Conservation (phyloP, 2,797 vertebrate genomes). For the Lagocephalus sceleratus region DNA sequence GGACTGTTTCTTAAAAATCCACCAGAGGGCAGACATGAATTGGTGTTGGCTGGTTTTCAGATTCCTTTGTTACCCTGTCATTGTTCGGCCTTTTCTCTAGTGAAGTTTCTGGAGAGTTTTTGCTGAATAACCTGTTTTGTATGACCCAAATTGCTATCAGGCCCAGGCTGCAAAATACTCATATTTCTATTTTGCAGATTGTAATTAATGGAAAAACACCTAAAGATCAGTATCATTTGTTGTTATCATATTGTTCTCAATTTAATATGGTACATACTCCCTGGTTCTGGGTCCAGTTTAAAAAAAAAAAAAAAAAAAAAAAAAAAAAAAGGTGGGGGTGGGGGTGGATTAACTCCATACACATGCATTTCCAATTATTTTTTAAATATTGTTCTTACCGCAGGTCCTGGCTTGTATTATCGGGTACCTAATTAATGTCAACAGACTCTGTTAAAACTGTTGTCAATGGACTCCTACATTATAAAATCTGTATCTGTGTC, state of each 20-base stretch:
- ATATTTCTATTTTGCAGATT: constrained; percentile 41
- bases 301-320: constrained; percentile 21
- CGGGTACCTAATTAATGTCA: constrained; percentile 29
- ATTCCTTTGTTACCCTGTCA: constrained; percentile 69
- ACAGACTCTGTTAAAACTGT: constrained; percentile 6
- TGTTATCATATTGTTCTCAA: constrained; percentile 19
- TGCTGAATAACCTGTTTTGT: constrained; percentile 67
- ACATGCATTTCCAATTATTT: constrained; percentile 10
- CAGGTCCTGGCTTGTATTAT: constrained; percentile 18
- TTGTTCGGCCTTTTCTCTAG: constrained; percentile 52
- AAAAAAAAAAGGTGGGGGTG: too few relatives aligned
- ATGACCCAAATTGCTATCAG: constrained; percentile 68
- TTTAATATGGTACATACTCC: constrained; percentile 1
- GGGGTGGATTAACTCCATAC: background rate
- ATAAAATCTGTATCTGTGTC: constrained; percentile 21
- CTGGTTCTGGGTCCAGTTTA: constrained; percentile 1
- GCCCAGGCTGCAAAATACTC: constrained; percentile 31
- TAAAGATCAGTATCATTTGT: constrained; percentile 25
- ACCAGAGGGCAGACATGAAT: constrained; percentile 69
- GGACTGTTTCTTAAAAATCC: constrained; percentile 24
- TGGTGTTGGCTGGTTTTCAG: constrained; percentile 30
- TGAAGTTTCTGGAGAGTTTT: constrained; percentile 55
- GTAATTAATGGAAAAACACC: constrained; percentile 34
- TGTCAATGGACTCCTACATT: constrained; percentile 23
- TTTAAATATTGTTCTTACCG: constrained; percentile 1